A percentile compares a stretch with the other conserved stretches of the same genome.
phyloP scores from a whole-genome alignment of 2,888 invertebrate genomes.

The Frankliniella intonsa region DNA sequence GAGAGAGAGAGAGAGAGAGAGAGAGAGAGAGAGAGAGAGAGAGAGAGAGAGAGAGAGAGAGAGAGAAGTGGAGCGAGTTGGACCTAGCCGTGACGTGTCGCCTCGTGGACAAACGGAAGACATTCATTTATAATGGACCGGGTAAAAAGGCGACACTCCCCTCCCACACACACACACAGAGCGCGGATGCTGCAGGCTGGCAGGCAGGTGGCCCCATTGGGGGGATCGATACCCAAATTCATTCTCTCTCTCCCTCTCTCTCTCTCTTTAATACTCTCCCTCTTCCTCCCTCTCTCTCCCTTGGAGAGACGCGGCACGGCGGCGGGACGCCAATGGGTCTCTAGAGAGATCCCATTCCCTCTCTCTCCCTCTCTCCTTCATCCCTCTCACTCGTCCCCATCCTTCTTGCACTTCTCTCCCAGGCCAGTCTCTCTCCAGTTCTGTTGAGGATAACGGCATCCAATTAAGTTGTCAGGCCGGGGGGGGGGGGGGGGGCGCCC shows the following conservation, averaged over 20 bases:
- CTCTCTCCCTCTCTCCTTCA: not conserved
- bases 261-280: not conserved
- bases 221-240: not conserved
- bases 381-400: not conserved
- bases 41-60: not conserved
- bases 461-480: conserved; percentile 20
- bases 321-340: no score
- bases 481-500: not conserved
- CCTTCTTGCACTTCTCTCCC: not conserved
- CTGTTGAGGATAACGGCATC: conserved; percentile 25
- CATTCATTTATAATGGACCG: not conserved
- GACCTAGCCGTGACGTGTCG: not conserved
- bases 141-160: no score
- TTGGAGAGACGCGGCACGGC: not conserved
- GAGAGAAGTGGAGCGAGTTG: not conserved
- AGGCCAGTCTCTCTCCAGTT: not conserved
- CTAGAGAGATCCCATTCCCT: not conserved
- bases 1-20: not conserved
- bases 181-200: no score
- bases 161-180: no score
- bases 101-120: conserved; percentile 2
- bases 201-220: no score
- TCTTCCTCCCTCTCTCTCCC: not conserved
- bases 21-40: not conserved
- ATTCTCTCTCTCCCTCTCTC: not conserved